These are phyloP conservation scores for Leucophenga varia DNA, from an alignment of 1,140 invertebrate genomes.

Conservation along the genomic window DNA sequence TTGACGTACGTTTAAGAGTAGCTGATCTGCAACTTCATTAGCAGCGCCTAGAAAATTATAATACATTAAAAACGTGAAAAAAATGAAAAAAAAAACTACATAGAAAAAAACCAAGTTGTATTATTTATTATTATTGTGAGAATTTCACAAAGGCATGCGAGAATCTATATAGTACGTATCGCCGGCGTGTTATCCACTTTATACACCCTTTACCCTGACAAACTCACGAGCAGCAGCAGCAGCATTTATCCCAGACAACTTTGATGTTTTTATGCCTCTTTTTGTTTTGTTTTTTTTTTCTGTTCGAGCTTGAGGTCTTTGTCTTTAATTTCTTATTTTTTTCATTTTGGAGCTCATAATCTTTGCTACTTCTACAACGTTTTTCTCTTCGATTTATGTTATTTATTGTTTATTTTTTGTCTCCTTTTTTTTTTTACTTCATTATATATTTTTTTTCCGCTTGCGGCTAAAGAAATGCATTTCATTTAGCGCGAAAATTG, in stretches of 20 bases:
- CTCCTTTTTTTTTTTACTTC: no score
- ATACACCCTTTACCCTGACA: slow-evolving; percentile 2
- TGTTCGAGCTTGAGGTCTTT: no score
- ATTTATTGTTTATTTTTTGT: no score
- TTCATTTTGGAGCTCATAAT: slow-evolving; percentile 5
- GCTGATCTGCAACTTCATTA: slow-evolving; percentile 41
- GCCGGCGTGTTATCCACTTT: slow-evolving; percentile 5
- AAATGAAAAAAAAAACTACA: slow-evolving; percentile 51
- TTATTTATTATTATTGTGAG: slow-evolving; percentile 55
- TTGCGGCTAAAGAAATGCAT: slow-evolving; percentile 2
- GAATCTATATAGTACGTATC: slow-evolving; percentile 41
- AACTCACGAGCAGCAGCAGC: not conserved
- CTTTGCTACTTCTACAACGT: not conserved
- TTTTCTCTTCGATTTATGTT: not conserved
- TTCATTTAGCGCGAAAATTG: no score
- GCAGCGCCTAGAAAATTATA: no score
- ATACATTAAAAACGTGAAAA: no score
- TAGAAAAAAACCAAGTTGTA: no score
- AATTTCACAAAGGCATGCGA: slow-evolving; percentile 54
- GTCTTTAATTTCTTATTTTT: no score
- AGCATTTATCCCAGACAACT: no score
- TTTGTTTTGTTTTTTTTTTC: slow-evolving; percentile 1
- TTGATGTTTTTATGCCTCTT: slow-evolving; percentile 10
- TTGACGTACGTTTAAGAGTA: no score
- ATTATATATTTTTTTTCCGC: no score